phyloP scores from a whole-genome alignment of 2,888 invertebrate species.

The Dryobotodes eremita region DNA sequence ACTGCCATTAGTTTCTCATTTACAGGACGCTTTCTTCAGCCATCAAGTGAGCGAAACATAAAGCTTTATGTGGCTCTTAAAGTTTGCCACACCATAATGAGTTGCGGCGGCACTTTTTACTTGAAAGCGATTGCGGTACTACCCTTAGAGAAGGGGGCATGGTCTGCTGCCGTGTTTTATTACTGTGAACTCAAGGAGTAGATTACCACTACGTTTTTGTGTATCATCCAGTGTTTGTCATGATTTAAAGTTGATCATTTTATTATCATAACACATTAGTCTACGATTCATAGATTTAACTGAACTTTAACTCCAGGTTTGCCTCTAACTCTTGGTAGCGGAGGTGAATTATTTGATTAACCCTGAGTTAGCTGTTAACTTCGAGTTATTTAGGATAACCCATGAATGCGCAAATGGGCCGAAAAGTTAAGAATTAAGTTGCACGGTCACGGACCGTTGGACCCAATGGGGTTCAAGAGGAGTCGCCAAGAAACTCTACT shows the following conservation, averaged over 20 bases:
- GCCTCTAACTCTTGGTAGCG: no score
- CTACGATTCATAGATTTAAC: background rate
- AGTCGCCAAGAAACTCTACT: background rate
- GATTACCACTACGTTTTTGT: background rate
- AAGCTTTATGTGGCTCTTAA: slow-evolving; percentile 37
- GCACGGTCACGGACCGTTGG: background rate
- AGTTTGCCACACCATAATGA: slow-evolving; percentile 40
- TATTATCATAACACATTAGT: background rate
- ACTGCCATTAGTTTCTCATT: slow-evolving; percentile 37
- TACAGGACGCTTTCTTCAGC: slow-evolving; percentile 35
- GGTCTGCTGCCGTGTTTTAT: background rate
- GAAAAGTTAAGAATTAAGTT: background rate
- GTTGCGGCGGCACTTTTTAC: slow-evolving; percentile 53
- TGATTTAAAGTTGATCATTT: background rate
- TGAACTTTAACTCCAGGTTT: no score
- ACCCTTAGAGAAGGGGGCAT: slow-evolving; percentile 18
- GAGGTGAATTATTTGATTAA: no score
- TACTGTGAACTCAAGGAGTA: background rate
- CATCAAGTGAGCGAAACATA: slow-evolving; percentile 32
- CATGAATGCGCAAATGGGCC: no score
- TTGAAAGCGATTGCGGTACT: slow-evolving; percentile 31
- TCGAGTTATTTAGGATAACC: no score
- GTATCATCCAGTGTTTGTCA: background rate
- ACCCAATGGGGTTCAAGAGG: no score
- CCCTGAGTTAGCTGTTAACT: no score